These are phyloP conservation scores for Rostratula benghalensis DNA, from an alignment of 2,113 vertebrate species.

Conservation along the genomic window DNA sequence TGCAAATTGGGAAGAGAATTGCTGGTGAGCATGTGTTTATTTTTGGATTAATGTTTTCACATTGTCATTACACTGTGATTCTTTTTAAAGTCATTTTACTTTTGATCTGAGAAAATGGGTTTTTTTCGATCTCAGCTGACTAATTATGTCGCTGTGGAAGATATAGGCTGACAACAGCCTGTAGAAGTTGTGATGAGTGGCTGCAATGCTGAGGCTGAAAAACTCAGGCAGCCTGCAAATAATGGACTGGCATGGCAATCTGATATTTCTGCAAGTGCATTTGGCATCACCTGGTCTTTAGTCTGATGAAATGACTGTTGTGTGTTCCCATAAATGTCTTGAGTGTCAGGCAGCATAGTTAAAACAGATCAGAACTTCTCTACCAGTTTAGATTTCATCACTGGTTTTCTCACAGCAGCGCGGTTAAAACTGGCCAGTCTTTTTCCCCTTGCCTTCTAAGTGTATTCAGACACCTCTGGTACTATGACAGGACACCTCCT, in stretches of 20 bases:
- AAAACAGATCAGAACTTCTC: background rate
- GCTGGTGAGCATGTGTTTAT: background rate
- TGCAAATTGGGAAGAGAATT: background rate
- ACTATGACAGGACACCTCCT: background rate
- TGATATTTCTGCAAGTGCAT: background rate
- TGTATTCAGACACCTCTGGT: background rate
- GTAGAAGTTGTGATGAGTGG: background rate
- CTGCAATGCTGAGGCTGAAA: background rate
- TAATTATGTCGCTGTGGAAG: background rate
- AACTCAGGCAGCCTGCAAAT: background rate
- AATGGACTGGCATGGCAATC: fast-evolving
- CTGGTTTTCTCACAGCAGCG: background rate
- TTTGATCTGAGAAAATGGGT: background rate
- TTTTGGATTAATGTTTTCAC: background rate
- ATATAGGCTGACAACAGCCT: background rate
- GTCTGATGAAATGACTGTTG: background rate
- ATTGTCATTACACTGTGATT: background rate
- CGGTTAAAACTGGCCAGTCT: background rate
- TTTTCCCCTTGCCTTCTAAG: background rate
- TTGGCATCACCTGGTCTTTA: background rate
- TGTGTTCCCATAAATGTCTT: background rate
- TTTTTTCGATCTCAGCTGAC: background rate
- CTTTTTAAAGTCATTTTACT: background rate
- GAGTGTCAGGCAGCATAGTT: background rate
- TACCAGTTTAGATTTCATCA: background rate